Conservation (phyloP, 1,140 invertebrate genomes). For the Sminthurinus signatus region DNA sequence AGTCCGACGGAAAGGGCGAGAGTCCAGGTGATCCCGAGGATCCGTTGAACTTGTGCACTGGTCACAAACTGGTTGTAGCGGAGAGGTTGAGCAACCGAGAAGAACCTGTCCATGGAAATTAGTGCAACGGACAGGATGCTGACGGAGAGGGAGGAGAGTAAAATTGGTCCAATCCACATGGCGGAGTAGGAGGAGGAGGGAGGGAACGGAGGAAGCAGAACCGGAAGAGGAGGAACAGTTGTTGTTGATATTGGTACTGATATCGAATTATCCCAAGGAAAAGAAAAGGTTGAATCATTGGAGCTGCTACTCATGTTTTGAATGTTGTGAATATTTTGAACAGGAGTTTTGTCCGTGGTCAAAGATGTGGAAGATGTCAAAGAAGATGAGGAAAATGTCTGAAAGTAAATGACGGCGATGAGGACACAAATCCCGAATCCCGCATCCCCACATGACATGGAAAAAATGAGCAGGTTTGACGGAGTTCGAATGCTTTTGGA, state of each 20-base stretch:
- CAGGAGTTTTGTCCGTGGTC: no score
- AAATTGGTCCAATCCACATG: constrained; percentile 57
- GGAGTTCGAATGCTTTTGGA: constrained; percentile 58
- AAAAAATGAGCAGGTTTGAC: constrained; percentile 66
- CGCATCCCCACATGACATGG: constrained; percentile 64
- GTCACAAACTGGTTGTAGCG: constrained; percentile 46
- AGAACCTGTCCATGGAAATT: constrained; percentile 60
- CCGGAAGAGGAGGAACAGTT: constrained; percentile 44
- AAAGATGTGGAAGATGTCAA: no score
- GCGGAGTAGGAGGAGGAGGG: constrained; percentile 52
- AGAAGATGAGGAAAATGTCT: no score
- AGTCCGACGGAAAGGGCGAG: constrained; percentile 28
- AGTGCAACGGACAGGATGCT: constrained; percentile 58
- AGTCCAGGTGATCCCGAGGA: constrained; percentile 37
- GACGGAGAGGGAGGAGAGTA: constrained; percentile 57
- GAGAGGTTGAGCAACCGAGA: constrained; percentile 57
- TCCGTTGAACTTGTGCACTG: constrained; percentile 38
- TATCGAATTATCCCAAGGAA: no score
- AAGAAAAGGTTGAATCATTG: no score
- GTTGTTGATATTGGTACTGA: no score
- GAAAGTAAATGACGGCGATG: constrained; percentile 49
- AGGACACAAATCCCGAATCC: constrained; percentile 68
- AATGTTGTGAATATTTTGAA: no score
- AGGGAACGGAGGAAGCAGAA: constrained; percentile 42
- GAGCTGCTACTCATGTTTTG: no score